phyloP scores from a whole-genome alignment of 1,140 invertebrate genomes.

The Brachionus angularis region DNA sequence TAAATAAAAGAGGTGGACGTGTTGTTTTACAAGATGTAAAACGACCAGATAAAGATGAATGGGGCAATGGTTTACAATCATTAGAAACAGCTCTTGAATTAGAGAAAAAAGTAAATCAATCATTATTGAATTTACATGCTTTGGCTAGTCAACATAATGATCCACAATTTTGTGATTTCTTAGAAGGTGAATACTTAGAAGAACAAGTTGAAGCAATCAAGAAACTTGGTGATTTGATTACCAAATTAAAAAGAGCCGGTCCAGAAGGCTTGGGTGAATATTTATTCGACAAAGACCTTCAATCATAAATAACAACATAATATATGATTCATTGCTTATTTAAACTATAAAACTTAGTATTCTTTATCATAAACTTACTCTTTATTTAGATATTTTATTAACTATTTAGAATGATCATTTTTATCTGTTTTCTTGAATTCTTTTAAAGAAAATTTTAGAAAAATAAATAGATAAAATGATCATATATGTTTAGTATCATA shows the following conservation, averaged over 20 bases:
- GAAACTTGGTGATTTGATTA: slow-evolving; percentile 73
- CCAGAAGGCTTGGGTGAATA: slow-evolving; percentile 71
- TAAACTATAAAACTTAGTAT: too few species aligned
- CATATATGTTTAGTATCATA: slow-evolving; percentile 35
- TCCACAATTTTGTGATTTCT: slow-evolving; percentile 73
- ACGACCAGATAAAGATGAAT: slow-evolving; percentile 66
- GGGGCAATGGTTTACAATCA: slow-evolving; percentile 66
- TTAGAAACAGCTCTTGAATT: slow-evolving; percentile 68
- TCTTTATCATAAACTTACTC: too few species aligned
- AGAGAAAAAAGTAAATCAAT: slow-evolving; percentile 73
- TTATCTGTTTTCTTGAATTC: slow-evolving; percentile 1
- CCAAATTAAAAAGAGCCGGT: slow-evolving; percentile 64
- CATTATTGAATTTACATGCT: slow-evolving; percentile 66
- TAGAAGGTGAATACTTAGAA: slow-evolving; percentile 80
- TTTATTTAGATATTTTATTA: too few species aligned
- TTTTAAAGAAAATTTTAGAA: neutral
- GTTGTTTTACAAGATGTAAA: slow-evolving; percentile 62
- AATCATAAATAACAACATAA: slow-evolving; percentile 6
- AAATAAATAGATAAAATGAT: slow-evolving; percentile 38
- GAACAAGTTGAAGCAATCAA: slow-evolving; percentile 82
- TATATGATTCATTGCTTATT: too few species aligned
- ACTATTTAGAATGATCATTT: slow-evolving; percentile 25
- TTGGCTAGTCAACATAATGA: slow-evolving; percentile 40
- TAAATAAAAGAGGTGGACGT: slow-evolving; percentile 78
- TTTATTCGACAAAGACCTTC: slow-evolving; percentile 75